Evolutionary conservation across 2,113 vertebrate species (phyloP).

Genomic region (Tetrax tetrax): DNA sequence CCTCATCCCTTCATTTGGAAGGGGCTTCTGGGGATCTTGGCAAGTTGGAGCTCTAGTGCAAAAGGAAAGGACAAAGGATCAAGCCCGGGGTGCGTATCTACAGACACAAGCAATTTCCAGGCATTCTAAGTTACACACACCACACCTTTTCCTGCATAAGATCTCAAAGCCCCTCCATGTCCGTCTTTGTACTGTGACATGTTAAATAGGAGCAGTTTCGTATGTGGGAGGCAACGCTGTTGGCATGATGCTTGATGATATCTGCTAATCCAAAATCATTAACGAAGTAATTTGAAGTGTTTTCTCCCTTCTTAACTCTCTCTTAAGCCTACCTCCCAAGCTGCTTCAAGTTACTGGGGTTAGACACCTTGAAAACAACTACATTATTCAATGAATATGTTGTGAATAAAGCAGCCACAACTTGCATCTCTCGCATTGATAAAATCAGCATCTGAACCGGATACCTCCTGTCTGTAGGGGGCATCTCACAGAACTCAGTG

Average conservation of each 20-base stretch:
- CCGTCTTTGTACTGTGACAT: background rate
- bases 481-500: accelerated
- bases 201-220: background rate
- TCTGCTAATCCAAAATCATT: background rate
- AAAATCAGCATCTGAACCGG: background rate
- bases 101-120: background rate
- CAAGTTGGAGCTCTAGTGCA: background rate
- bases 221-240: background rate
- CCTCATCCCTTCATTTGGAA: background rate
- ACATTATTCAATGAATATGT: background rate
- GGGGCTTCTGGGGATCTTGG: background rate
- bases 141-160: background rate
- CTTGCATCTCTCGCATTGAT: background rate
- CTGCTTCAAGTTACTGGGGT: background rate
- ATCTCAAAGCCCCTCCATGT: background rate
- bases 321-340: background rate
- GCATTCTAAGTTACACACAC: background rate
- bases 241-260: background rate
- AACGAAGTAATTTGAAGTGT: background rate
- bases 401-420: background rate
- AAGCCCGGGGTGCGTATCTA: background rate
- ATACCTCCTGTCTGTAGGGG: background rate
- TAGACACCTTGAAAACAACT: background rate
- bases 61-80: background rate
- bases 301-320: background rate